Evolutionary conservation across 2,797 vertebrate species (phyloP).

Genomic region (Gambusia yucatana): DNA sequence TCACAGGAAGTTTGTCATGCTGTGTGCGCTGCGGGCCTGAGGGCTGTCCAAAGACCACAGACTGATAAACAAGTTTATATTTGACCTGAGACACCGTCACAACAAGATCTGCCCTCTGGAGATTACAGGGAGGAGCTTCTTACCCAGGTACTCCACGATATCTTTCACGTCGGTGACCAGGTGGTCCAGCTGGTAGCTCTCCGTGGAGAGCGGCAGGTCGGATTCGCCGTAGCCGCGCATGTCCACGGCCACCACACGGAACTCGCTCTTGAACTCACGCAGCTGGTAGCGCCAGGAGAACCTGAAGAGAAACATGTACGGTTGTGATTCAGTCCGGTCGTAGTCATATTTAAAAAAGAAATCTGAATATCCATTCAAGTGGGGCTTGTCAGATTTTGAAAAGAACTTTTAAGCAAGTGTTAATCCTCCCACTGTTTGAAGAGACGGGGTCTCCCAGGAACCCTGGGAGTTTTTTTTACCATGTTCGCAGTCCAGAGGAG

Average conservation of each 20-base stretch:
- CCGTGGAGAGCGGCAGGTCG: slow-evolving; percentile 88
- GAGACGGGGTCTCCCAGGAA: too few relatives aligned
- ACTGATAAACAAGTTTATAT: slow-evolving; percentile 57
- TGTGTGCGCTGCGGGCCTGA: slow-evolving; percentile 34
- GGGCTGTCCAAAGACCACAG: slow-evolving; percentile 32
- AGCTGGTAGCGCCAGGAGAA: slow-evolving; percentile 98
- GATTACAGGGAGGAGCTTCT: slow-evolving; percentile 41
- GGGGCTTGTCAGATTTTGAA: too few relatives aligned
- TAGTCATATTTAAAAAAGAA: too few relatives aligned
- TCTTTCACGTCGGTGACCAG: slow-evolving; percentile 95
- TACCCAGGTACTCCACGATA: slow-evolving; percentile 96
- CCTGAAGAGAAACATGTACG: slow-evolving; percentile 74
- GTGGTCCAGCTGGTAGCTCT: slow-evolving; percentile 90
- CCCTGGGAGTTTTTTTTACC: too few relatives aligned
- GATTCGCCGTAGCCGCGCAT: slow-evolving; percentile 98
- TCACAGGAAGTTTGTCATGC: slow-evolving; percentile 65
- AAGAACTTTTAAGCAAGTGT: too few relatives aligned
- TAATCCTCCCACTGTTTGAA: too few relatives aligned
- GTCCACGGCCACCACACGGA: slow-evolving; percentile 95
- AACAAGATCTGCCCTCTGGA: not conserved
- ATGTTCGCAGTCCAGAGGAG: too few relatives aligned
- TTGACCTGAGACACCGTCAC: slow-evolving; percentile 31
- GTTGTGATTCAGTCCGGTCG: too few relatives aligned
- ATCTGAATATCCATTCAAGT: too few relatives aligned
- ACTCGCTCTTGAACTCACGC: slow-evolving; percentile 97